Percentiles rank a stretch among this genome's conserved stretches.
phyloP scores from a whole-genome alignment of 2,888 invertebrate species.

The Schrankia costaestrigalis region DNA sequence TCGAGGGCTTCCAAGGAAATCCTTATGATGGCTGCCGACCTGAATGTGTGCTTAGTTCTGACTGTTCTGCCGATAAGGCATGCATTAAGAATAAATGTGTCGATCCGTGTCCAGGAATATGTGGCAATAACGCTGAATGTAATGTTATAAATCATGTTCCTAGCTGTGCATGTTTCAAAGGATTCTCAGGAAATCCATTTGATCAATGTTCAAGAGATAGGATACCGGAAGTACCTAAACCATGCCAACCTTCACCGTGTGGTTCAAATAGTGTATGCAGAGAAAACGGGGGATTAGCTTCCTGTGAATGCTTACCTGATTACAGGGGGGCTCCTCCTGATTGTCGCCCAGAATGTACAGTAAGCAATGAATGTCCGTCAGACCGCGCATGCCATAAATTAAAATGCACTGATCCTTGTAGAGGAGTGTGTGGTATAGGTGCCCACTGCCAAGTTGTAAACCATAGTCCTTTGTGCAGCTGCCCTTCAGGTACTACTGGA shows the following conservation, averaged over 20 bases:
- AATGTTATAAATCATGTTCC: slow-evolving; percentile 92
- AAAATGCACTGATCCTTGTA: slow-evolving; percentile 90
- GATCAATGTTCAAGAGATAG: slow-evolving; percentile 58
- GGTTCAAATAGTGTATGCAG: slow-evolving; percentile 89
- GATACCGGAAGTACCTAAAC: slow-evolving; percentile 68
- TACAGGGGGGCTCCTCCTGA: slow-evolving; percentile 86
- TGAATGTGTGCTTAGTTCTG: slow-evolving; percentile 92
- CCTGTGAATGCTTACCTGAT: slow-evolving; percentile 85
- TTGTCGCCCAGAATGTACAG: slow-evolving; percentile 88
- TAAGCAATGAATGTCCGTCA: slow-evolving; percentile 87
- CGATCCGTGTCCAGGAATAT: slow-evolving; percentile 93
- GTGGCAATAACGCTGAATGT: slow-evolving; percentile 91
- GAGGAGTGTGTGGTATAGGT: slow-evolving; percentile 85
- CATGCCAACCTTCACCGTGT: slow-evolving; percentile 88
- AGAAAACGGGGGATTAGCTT: slow-evolving; percentile 86
- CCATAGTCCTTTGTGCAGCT: slow-evolving; percentile 90
- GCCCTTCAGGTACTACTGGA: slow-evolving; percentile 83
- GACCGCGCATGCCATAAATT: slow-evolving; percentile 88
- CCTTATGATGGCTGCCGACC: slow-evolving; percentile 93
- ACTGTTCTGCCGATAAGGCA: slow-evolving; percentile 90
- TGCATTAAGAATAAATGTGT: slow-evolving; percentile 91
- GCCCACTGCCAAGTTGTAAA: slow-evolving; percentile 88
- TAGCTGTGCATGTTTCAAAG: slow-evolving; percentile 88
- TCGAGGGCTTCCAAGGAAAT: slow-evolving; percentile 90
- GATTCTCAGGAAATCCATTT: slow-evolving; percentile 87